Conservation (phyloP, 2,113 vertebrate species). For the Himantopus leucocephalus region DNA sequence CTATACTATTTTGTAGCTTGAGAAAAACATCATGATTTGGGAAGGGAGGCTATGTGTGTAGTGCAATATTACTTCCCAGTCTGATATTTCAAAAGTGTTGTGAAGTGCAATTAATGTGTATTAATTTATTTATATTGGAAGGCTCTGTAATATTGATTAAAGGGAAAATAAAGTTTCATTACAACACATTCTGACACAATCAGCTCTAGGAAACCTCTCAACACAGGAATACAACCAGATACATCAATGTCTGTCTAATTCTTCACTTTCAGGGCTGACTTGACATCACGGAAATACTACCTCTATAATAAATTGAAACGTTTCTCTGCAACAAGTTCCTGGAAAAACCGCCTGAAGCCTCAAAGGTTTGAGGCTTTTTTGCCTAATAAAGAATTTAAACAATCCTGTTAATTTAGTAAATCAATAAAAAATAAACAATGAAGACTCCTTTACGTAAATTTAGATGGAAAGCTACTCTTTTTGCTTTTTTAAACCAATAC, state of each 20-base stretch:
- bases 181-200: neutral
- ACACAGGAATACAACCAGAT: neutral
- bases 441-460: neutral
- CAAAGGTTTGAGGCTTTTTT: neutral
- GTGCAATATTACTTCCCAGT: neutral
- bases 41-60: neutral
- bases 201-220: neutral
- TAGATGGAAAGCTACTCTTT: neutral
- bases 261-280: neutral
- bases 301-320: neutral
- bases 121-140: neutral
- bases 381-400: neutral
- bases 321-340: neutral
- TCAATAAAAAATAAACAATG: neutral
- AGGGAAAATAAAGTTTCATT: neutral
- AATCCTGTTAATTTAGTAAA: neutral
- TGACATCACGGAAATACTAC: neutral
- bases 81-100: neutral
- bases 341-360: neutral
- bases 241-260: neutral
- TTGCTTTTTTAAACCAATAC: neutral
- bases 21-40: neutral
- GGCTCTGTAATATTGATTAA: neutral
- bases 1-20: neutral
- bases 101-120: neutral